Conservation (phyloP, 2,113 vertebrate genomes). For the Orcinus orca region DNA sequence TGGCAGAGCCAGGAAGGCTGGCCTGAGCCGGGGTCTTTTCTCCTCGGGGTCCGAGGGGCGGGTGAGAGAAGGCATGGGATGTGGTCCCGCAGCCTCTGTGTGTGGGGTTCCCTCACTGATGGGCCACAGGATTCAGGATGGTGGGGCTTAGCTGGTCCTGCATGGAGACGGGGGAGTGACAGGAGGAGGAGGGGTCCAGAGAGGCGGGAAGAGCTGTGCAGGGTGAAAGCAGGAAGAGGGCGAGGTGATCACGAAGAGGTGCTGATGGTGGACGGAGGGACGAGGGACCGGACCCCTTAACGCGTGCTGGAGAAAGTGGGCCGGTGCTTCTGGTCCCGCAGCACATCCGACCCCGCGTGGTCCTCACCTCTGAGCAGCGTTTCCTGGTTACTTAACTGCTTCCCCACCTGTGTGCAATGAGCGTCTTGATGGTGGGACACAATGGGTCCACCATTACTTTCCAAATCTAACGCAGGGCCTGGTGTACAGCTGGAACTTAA, state of each 20-base stretch:
- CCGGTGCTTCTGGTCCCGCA: background rate
- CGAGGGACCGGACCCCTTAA: background rate
- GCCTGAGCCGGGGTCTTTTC: background rate
- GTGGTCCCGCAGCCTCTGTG: background rate
- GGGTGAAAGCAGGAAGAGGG: background rate
- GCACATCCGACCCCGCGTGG: rapidly evolving
- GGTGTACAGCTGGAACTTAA: background rate
- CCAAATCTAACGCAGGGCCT: background rate
- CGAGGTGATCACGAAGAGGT: background rate
- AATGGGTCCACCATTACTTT: background rate
- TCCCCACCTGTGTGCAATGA: background rate
- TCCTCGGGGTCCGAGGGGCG: background rate
- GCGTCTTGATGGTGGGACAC: background rate
- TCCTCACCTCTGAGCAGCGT: background rate
- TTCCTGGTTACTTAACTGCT: background rate
- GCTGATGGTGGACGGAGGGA: background rate
- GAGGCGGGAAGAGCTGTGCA: too few relatives aligned
- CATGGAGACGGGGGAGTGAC: background rate
- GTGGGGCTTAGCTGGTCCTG: background rate
- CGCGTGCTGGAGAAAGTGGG: background rate
- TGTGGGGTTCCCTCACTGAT: background rate
- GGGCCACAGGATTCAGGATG: background rate
- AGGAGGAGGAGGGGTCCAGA: background rate
- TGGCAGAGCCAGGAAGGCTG: background rate
- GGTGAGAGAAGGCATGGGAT: background rate